Conservation (phyloP, 2,113 vertebrate genomes). For the Indri indri region DNA sequence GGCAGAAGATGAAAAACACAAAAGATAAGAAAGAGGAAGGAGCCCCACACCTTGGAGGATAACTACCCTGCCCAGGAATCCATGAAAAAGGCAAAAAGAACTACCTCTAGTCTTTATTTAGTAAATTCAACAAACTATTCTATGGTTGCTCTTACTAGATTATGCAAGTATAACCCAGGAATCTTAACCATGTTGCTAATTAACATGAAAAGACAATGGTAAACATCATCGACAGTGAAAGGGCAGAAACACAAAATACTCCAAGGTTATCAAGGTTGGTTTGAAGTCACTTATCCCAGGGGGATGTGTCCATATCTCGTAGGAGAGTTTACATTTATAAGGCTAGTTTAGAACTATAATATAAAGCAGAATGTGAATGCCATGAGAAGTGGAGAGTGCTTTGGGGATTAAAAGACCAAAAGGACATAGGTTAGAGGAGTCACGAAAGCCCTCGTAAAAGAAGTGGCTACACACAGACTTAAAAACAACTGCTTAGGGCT, state of each 20-base stretch:
- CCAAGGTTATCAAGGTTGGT: not conserved
- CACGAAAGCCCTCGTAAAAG: not conserved
- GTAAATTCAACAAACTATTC: not conserved
- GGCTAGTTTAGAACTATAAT: not conserved
- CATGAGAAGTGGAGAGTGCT: not conserved
- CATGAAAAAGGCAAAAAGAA: not conserved
- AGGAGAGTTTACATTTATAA: constrained; percentile 2
- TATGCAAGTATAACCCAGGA: not conserved
- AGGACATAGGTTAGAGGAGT: not conserved
- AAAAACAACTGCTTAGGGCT: not conserved
- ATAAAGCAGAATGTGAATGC: not conserved
- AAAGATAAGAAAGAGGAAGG: not conserved
- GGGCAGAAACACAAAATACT: not conserved
- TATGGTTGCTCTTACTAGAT: not conserved
- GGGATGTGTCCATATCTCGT: not conserved
- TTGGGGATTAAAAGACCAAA: constrained; percentile 4
- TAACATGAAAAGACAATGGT: not conserved
- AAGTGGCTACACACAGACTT: not conserved
- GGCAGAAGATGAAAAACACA: too few relatives aligned
- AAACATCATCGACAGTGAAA: not conserved
- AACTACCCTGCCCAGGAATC: not conserved
- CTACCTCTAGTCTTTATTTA: not conserved
- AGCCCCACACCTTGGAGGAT: not conserved
- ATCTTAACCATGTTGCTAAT: constrained; percentile 35
- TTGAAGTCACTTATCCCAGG: not conserved